Conservation (phyloP, 1,140 invertebrate genomes). For the Temnothorax curvispinosus region DNA sequence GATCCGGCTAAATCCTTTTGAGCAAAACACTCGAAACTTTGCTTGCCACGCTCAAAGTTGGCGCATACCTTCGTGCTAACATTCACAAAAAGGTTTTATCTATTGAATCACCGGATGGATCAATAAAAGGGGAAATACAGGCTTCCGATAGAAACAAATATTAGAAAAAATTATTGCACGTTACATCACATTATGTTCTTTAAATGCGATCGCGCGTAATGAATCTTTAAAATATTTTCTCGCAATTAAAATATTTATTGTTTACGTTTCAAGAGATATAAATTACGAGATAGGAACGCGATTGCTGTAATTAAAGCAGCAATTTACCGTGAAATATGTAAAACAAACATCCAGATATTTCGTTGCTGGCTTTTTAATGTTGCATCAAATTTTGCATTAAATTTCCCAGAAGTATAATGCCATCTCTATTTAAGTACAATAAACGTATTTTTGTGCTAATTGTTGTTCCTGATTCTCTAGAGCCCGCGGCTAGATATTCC, state of each 20-base stretch:
- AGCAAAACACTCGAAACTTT: constrained; percentile 74
- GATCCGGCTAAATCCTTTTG: constrained; percentile 74
- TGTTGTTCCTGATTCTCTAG: constrained; percentile 3
- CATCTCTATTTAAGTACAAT: neutral
- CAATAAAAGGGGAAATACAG: constrained; percentile 38
- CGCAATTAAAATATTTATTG: constrained; percentile 3
- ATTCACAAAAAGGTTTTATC: constrained; percentile 59
- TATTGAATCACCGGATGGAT: constrained; percentile 45
- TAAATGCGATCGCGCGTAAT: neutral
- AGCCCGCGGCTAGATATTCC: neutral
- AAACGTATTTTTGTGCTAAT: constrained; percentile 48
- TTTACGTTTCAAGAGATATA: neutral
- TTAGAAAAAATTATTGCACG: neutral
- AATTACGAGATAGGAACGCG: neutral
- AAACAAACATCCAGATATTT: neutral
- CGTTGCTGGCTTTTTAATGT: neutral
- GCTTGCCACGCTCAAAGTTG: constrained; percentile 61
- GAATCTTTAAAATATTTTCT: neutral
- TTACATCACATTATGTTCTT: neutral
- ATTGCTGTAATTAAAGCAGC: constrained; percentile 8
- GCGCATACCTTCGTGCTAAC: constrained; percentile 56
- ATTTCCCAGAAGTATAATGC: constrained; percentile 4
- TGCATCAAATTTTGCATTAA: neutral
- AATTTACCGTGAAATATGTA: neutral
- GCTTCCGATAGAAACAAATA: neutral